These are phyloP conservation scores for Bungarus multicinctus DNA, from an alignment of 2,113 vertebrate genomes.

Conservation along the genomic window DNA sequence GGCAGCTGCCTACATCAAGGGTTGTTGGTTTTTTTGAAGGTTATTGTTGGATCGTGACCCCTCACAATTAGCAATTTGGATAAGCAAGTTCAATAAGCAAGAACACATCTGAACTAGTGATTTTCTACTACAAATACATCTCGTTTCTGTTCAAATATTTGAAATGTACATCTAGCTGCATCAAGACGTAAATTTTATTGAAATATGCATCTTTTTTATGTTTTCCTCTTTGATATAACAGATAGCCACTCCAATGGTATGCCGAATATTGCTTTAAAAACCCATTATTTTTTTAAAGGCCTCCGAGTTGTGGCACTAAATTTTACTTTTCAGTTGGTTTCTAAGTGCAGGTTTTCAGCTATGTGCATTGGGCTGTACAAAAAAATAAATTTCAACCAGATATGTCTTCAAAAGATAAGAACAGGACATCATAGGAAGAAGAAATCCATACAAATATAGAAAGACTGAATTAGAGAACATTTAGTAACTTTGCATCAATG, in stretches of 20 bases:
- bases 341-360: background rate
- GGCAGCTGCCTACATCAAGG: slow-evolving; percentile 6
- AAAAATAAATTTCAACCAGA: background rate
- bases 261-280: background rate
- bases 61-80: background rate
- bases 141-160: background rate
- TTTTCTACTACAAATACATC: background rate
- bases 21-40: background rate
- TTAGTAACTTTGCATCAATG: background rate
- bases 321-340: background rate
- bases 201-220: background rate
- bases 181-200: background rate
- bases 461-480: background rate
- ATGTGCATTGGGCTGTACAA: too few species aligned
- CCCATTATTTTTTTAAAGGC: background rate
- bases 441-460: rapidly evolving
- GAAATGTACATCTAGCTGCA: background rate
- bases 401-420: background rate
- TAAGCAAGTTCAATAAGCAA: background rate
- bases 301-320: background rate
- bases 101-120: background rate
- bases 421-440: background rate
- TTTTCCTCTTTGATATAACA: background rate
- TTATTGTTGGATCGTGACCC: background rate
- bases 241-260: background rate